Percentiles rank a stretch among this genome's conserved stretches.
phyloP scores from a whole-genome alignment of 1,140 invertebrate species.

The Drosophila teissieri region DNA sequence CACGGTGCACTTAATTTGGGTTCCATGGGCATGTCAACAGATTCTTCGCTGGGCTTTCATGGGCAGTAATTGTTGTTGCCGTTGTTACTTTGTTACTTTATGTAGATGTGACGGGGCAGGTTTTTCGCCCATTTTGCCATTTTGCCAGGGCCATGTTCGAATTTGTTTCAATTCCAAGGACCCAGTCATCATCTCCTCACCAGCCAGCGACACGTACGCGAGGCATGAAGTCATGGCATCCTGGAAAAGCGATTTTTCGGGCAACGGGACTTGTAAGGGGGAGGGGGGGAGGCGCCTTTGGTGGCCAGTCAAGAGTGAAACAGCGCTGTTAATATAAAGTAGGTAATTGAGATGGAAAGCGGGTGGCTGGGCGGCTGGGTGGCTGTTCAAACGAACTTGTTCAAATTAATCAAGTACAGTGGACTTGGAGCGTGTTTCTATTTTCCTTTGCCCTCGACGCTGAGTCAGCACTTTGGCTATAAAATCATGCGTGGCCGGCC shows the following conservation, averaged over 20 bases:
- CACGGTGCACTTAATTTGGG: slow-evolving; percentile 54
- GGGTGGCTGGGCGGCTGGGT: not conserved
- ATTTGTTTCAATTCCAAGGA: slow-evolving; percentile 74
- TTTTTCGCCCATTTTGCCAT: slow-evolving; percentile 32
- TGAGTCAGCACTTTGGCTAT: slow-evolving; percentile 70
- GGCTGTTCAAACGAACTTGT: slow-evolving; percentile 62
- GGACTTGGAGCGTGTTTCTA: slow-evolving; percentile 23
- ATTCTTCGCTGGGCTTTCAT: slow-evolving; percentile 31
- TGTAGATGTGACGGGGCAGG: slow-evolving; percentile 60
- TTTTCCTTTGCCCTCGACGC: slow-evolving; percentile 29
- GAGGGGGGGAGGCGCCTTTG: slow-evolving; percentile 11
- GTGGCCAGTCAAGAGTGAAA: slow-evolving; percentile 56
- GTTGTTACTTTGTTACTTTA: slow-evolving; percentile 48
- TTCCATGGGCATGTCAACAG: slow-evolving; percentile 55
- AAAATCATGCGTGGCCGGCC: slow-evolving; percentile 65
- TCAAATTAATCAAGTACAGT: slow-evolving; percentile 81
- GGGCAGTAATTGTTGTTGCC: slow-evolving; percentile 52
- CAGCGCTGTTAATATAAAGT: slow-evolving; percentile 72
- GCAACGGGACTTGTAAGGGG: too few species aligned
- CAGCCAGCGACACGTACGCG: slow-evolving; percentile 68
- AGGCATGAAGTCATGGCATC: slow-evolving; percentile 71
- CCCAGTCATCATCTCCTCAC: slow-evolving; percentile 2
- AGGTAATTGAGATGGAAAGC: slow-evolving; percentile 69
- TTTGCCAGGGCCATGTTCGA: slow-evolving; percentile 67
- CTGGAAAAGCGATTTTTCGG: not conserved